Evolutionary conservation across 2,797 vertebrate genomes (phyloP).

Genomic region (Tiaroga cobitis): DNA sequence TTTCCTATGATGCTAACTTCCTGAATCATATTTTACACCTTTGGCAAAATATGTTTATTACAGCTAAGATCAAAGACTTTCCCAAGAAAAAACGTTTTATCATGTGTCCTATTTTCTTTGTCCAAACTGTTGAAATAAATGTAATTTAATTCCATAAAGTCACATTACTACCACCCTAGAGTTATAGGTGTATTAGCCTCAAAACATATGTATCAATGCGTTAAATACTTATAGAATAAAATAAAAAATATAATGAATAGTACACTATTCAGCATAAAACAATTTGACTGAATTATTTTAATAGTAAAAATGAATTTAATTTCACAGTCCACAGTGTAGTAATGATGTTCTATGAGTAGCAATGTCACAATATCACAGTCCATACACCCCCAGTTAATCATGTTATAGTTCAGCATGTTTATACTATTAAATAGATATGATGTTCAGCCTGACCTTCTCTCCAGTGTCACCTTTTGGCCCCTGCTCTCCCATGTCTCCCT

Average conservation of each 20-base stretch:
- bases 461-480: slow-evolving; percentile 90
- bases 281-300: not conserved
- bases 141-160: not conserved
- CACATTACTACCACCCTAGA: not conserved
- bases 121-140: not conserved
- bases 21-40: not conserved
- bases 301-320: not conserved
- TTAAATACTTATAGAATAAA: not conserved
- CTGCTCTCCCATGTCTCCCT: slow-evolving; percentile 92
- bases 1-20: not conserved
- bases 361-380: slow-evolving; percentile 1
- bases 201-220: not conserved
- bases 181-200: not conserved
- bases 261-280: not conserved
- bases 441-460: slow-evolving; percentile 86
- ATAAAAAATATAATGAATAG: not conserved
- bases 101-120: not conserved
- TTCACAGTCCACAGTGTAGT: not conserved
- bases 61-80: not conserved
- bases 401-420: slow-evolving; percentile 4
- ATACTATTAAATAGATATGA: not conserved
- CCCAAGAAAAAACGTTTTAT: not conserved
- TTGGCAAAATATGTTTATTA: not conserved
- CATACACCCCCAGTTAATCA: not conserved
- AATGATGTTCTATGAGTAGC: not conserved